Base-by-base conservation (phyloP, 2,797 vertebrate species). In the Calcarius lapponicus region DNA sequence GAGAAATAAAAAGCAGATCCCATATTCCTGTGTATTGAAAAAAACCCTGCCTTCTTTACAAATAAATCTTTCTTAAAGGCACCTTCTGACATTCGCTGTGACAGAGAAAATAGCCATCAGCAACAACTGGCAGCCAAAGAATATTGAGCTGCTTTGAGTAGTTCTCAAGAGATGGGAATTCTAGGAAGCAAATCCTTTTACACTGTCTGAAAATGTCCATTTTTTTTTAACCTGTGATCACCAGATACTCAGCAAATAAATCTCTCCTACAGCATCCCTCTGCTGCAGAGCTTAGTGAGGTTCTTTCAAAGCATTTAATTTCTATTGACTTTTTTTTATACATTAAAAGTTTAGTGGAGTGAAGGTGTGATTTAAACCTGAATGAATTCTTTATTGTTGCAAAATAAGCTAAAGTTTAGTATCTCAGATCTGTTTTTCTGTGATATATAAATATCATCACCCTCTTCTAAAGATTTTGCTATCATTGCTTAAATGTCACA, bases 11-110 rank as follows among this genome's bases (percentile, higher is more conserved):
- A 88, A 88, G 48, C 29, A 72, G 28, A 81, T 84, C 13, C 15
- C 17, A n/a, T 32, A 48, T 85, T 15, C 15, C 62, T 84, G 57
- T 93, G 67, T 95, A 28, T 80, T 85, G 48, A 50, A 56, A 71
- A 62, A 16, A 32, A 2, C 13, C 17, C 11, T 67, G 19, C 20
- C 5, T 42, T 70, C 25, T 94, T 92, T 78, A 85, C 65, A 94
- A 95, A 97, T 96, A 96, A 95, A 97, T 95, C 80, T 97, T 87
- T 92, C 93, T 96, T 96, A 95, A 97, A 96, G 95, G 67, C 87
- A 94, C 74, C 62, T 91, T 93, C 89, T 97, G 94, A 95, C 94
- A 96, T 93, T 42, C 88, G 45, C 26, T 54, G 67, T 95, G 81
- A 96, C 74, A 94, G 93, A 90, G 89, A 92, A 97, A 96, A 96